Evolutionary conservation across 2,888 invertebrate species (phyloP).

Genomic region (Mylabris sibirica): DNA sequence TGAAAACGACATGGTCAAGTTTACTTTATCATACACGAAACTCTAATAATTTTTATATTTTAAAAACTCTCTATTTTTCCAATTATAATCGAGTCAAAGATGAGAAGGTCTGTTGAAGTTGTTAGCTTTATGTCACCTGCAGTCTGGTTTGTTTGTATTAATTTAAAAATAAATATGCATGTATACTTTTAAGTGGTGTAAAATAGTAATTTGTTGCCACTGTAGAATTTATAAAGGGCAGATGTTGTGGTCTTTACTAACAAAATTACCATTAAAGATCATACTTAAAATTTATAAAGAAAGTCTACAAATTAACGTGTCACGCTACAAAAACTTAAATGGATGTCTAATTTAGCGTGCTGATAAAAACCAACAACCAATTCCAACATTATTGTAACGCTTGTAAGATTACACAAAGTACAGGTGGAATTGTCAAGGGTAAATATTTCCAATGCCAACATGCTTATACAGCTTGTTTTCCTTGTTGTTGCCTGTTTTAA

Average conservation of each 20-base stretch:
- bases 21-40: neutral
- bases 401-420: too few relatives aligned
- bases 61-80: too few relatives aligned
- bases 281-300: neutral
- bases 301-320: neutral
- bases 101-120: too few relatives aligned
- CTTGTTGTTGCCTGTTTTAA: neutral
- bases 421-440: too few relatives aligned
- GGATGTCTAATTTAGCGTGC: neutral
- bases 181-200: neutral
- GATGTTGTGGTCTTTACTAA: neutral
- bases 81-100: too few relatives aligned
- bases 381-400: too few relatives aligned
- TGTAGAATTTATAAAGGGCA: neutral
- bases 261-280: neutral
- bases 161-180: neutral
- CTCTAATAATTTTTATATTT: neutral
- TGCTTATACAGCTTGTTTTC: too few relatives aligned
- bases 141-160: neutral
- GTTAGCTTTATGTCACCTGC: neutral
- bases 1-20: slow-evolving; percentile 31
- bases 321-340: neutral
- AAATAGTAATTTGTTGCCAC: neutral
- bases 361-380: neutral
- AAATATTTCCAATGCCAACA: neutral